These are phyloP conservation scores for Oithona nana DNA, from an alignment of 2,888 invertebrate genomes.

Conservation along the genomic window DNA sequence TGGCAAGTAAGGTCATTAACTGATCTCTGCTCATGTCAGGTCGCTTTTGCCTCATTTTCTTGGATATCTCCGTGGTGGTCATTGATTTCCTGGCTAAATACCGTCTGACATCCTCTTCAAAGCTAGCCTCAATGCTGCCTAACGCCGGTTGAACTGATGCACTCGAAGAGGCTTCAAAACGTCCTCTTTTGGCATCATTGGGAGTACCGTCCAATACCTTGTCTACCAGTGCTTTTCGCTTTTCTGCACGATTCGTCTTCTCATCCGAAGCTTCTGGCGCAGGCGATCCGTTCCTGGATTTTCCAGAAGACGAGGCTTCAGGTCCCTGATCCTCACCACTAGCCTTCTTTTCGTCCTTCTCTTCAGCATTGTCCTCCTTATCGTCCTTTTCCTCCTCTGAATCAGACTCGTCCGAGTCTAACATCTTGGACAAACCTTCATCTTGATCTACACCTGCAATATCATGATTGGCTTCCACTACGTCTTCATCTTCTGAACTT, in stretches of 20 bases:
- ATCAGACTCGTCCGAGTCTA: slow-evolving; percentile 53
- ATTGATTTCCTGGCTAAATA: slow-evolving; percentile 91
- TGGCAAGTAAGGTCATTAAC: slow-evolving; percentile 78
- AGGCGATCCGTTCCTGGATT: neutral
- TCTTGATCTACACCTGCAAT: slow-evolving; percentile 71
- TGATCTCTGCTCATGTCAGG: slow-evolving; percentile 75
- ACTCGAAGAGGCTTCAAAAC: slow-evolving; percentile 18
- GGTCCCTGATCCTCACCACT: slow-evolving; percentile 8
- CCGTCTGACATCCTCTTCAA: slow-evolving; percentile 80
- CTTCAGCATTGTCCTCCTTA: slow-evolving; percentile 37
- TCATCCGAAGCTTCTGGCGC: slow-evolving; percentile 16
- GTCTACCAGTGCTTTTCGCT: slow-evolving; percentile 19
- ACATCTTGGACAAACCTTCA: slow-evolving; percentile 60
- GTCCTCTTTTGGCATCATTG: slow-evolving; percentile 18
- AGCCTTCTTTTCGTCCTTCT: slow-evolving; percentile 37
- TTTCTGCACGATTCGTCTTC: slow-evolving; percentile 13
- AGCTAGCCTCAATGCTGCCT: slow-evolving; percentile 17
- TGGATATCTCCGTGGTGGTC: slow-evolving; percentile 84
- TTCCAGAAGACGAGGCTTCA: neutral
- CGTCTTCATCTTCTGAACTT: slow-evolving; percentile 38
- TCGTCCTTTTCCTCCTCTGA: slow-evolving; percentile 54
- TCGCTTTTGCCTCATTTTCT: slow-evolving; percentile 80
- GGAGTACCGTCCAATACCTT: slow-evolving; percentile 16
- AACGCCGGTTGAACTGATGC: slow-evolving; percentile 3
- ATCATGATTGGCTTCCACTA: neutral